phyloP scores from a whole-genome alignment of 2,888 invertebrate genomes.

The Tetanocera ferruginea region DNA sequence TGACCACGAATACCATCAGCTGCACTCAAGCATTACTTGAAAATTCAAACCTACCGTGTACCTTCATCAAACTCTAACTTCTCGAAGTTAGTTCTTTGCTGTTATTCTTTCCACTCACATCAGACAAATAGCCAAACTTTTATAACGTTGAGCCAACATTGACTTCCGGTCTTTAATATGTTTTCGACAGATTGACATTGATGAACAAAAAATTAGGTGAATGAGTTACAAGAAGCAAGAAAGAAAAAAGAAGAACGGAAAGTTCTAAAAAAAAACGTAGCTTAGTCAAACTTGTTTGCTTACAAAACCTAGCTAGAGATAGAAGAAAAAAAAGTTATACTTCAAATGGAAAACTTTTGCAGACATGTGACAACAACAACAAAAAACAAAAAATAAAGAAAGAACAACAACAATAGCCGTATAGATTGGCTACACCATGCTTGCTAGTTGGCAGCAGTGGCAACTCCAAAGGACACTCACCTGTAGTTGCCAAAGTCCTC shows the following conservation, averaged over 20 bases:
- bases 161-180: conserved; percentile 63
- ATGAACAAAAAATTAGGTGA: conserved; percentile 48
- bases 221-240: not conserved
- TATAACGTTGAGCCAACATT: conserved; percentile 46
- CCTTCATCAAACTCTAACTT: not conserved
- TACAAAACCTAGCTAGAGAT: not conserved
- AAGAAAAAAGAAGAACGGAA: conserved; percentile 14
- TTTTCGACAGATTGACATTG: conserved; percentile 66
- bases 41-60: not conserved
- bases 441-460: not conserved
- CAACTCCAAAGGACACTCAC: conserved; percentile 62
- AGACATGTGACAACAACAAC: conserved; percentile 22
- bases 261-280: not conserved
- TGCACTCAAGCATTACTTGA: not conserved
- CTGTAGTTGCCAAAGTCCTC: conserved; percentile 81
- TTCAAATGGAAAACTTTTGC: conserved; percentile 17
- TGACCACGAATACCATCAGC: not conserved
- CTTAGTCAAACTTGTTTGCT: conserved; percentile 4
- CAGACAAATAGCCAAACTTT: not conserved
- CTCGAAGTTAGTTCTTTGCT: not conserved
- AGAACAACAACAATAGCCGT: not conserved
- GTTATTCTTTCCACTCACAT: not conserved
- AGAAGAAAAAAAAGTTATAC: not conserved
- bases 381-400: not conserved
- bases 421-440: conserved; percentile 15